Conservation (phyloP, 2,888 invertebrate genomes). For the Flabesymbios commensalis region DNA sequence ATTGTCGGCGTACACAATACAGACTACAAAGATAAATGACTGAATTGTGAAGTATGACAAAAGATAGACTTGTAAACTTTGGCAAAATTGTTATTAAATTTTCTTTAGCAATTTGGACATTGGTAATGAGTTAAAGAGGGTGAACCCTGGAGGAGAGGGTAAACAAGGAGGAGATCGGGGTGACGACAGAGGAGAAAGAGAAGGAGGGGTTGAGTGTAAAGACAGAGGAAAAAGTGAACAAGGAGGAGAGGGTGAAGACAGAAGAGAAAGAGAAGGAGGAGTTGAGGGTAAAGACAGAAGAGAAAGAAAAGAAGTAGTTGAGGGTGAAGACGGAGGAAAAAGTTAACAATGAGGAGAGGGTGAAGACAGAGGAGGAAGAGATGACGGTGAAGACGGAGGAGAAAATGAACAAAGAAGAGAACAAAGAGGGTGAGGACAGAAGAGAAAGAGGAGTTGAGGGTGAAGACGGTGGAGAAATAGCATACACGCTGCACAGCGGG, state of each 20-base stretch:
- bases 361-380: neutral
- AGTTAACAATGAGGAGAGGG: neutral
- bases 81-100: too few species aligned
- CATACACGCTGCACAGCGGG: neutral
- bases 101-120: too few species aligned
- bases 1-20: too few species aligned
- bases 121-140: too few species aligned
- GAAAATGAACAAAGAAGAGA: neutral
- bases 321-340: neutral
- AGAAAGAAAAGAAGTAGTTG: neutral
- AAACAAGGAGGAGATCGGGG: neutral
- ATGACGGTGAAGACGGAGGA: neutral
- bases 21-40: too few species aligned
- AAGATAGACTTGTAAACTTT: too few species aligned
- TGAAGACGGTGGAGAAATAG: neutral
- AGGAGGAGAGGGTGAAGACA: neutral
- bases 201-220: neutral
- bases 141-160: neutral
- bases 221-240: neutral
- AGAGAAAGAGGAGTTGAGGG: neutral
- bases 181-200: neutral
- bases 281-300: too few species aligned
- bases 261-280: too few species aligned
- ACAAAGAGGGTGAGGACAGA: neutral
- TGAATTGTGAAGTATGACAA: too few species aligned